Evolutionary conservation across 2,888 invertebrate genomes (phyloP), one percentile per base, ranked within the genome.

Genomic region (Zygaena filipendulae): DNA sequence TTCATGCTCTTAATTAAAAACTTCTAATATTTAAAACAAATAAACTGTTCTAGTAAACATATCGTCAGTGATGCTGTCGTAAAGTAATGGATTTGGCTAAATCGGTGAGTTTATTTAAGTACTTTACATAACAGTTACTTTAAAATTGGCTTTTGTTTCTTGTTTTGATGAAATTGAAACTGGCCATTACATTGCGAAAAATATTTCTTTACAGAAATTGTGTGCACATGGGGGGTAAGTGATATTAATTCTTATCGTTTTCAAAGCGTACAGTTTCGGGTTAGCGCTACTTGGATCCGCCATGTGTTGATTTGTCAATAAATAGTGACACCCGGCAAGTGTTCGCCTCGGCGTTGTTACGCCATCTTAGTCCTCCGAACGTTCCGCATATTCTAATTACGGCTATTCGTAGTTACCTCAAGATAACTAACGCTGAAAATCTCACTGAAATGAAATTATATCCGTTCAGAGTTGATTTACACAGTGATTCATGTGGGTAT

Each of bases 41-140:
- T n/a, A n/a, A n/a, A n/a, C n/a, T n/a, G n/a, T n/a, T n/a, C n/a
- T n/a, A n/a, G n/a, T n/a, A n/a, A 54, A 60, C 63, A 72, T 58
- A 59, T 61, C 39, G 38, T 71, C 77, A 75, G 80, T 77, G 67
- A 81, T 81, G 81, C 72, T 80, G 79, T 67, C 68, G 67, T n/a
- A n/a, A n/a, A n/a, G 81, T 80, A 72, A 82, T 82, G 82, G 82
- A 81, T 81, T 74, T 81, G 68, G 77, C 80, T 77, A 81, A 81
- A 80, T 77, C 81, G 81, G 82, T 82, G 75, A 81, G 74, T 45
- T 43, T n/a, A n/a, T n/a, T n/a, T n/a, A n/a, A n/a, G n/a, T n/a
- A n/a, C n/a, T n/a, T n/a, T n/a, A n/a, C n/a, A n/a, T n/a, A n/a
- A n/a, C n/a, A n/a, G n/a, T n/a, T n/a, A n/a, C n/a, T n/a, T n/a